Conservation (phyloP, 2,113 vertebrate species). For the Gopherus evgoodei region DNA sequence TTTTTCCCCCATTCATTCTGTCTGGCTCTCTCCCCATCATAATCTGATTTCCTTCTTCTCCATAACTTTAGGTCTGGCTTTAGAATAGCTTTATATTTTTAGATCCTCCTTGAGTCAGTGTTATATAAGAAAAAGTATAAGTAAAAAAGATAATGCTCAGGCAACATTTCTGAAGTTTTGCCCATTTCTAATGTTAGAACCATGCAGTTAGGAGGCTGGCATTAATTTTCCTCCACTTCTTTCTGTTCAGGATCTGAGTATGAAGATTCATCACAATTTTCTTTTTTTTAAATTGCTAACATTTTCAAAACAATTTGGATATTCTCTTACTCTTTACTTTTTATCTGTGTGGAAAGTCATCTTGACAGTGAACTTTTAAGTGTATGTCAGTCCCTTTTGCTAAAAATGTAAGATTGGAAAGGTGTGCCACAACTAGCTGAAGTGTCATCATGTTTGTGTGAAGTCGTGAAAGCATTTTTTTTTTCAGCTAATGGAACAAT, state of each 20-base stretch:
- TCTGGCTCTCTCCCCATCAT: neutral
- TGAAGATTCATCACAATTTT: slow-evolving; percentile 1
- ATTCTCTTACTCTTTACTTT: neutral
- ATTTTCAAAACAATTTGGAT: slow-evolving; percentile 42
- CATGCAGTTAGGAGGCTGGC: slow-evolving; percentile 26
- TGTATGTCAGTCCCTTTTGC: neutral
- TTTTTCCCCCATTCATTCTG: neutral
- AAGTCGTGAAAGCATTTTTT: neutral
- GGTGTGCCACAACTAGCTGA: neutral
- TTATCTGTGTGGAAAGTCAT: neutral
- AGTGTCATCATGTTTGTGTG: neutral
- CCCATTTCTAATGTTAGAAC: slow-evolving; percentile 32
- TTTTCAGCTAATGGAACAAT: neutral
- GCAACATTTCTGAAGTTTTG: slow-evolving; percentile 10
- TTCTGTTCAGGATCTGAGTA: neutral
- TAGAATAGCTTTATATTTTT: slow-evolving; percentile 35
- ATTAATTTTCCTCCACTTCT: slow-evolving; percentile 31
- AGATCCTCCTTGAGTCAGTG: neutral
- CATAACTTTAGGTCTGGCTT: neutral
- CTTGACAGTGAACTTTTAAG: neutral
- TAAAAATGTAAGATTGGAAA: neutral
- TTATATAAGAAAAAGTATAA: slow-evolving; percentile 13
- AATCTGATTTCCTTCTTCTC: neutral
- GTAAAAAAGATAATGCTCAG: slow-evolving; percentile 3
- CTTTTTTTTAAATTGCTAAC: slow-evolving; percentile 15